These are phyloP conservation scores for Acanthurus leucopareius DNA, from an alignment of 2,797 vertebrate genomes.

Conservation along the genomic window DNA sequence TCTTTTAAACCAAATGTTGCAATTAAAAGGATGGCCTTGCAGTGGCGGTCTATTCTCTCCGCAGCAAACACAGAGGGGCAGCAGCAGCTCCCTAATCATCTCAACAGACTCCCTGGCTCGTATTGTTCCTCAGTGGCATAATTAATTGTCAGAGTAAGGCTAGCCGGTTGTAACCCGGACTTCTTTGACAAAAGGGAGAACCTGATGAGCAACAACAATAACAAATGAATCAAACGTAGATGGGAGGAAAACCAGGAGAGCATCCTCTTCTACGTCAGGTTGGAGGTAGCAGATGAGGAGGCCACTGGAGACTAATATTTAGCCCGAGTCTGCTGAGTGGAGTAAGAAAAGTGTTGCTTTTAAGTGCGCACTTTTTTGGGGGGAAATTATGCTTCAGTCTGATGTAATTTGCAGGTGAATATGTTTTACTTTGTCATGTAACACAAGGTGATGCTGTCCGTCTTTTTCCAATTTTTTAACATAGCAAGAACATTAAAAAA, in stretches of 20 bases:
- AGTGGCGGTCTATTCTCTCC: constrained; percentile 17
- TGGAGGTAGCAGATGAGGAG: not conserved
- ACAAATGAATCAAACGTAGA: too few species aligned
- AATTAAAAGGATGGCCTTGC: constrained; percentile 42
- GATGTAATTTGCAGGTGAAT: constrained; percentile 42
- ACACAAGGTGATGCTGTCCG: constrained; percentile 26
- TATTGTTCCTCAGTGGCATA: constrained; percentile 61
- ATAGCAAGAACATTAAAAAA: not conserved
- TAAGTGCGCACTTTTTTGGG: not conserved
- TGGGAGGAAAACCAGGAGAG: constrained; percentile 14
- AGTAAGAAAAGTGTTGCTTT: not conserved
- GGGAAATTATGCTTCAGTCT: not conserved
- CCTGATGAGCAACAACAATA: too few species aligned
- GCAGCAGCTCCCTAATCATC: constrained; percentile 65
- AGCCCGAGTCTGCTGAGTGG: not conserved
- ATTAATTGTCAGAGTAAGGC: constrained; percentile 49
- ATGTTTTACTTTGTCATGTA: constrained; percentile 16
- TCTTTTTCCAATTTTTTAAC: not conserved
- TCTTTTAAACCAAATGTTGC: constrained; percentile 19
- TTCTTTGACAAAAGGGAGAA: constrained; percentile 1
- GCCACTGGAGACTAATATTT: constrained; percentile 37
- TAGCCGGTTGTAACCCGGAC: constrained; percentile 21
- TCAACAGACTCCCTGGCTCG: constrained; percentile 46
- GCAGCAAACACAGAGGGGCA: constrained; percentile 55
- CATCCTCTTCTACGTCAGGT: not conserved